Percentiles rank a stretch among this genome's conserved stretches.
Evolutionary conservation across 2,888 invertebrate species (phyloP).

Genomic region (Megaustenia siamemsis): DNA sequence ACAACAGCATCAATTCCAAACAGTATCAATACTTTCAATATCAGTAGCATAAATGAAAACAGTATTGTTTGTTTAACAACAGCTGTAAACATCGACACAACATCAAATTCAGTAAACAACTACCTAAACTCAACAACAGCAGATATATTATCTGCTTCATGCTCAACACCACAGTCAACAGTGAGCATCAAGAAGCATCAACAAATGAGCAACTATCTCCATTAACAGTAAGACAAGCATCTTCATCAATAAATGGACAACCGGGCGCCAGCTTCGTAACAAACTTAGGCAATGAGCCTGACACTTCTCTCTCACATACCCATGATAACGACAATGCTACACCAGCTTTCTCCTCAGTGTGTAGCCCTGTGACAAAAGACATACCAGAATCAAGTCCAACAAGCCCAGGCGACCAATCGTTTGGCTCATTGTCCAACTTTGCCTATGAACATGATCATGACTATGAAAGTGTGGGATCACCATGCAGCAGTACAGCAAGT

Average conservation of each 20-base stretch:
- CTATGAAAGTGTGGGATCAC: conserved; percentile 75
- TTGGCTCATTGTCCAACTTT: conserved; percentile 56
- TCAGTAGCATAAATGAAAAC: conserved; percentile 6
- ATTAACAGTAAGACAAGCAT: neutral
- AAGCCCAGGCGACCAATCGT: conserved; percentile 35
- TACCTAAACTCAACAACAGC: neutral
- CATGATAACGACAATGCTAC: neutral
- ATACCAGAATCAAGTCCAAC: conserved; percentile 2
- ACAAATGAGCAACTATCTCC: neutral
- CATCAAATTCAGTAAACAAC: conserved; percentile 3
- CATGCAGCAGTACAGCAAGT: conserved; percentile 77
- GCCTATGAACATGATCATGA: conserved; percentile 75
- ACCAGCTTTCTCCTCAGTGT: neutral
- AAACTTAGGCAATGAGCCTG: neutral
- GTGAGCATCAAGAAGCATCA: too few relatives aligned
- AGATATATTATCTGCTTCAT: neutral
- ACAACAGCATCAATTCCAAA: neutral
- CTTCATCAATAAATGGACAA: neutral
- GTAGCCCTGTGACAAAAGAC: neutral
- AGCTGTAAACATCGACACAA: neutral
- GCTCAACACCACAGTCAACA: conserved; percentile 24
- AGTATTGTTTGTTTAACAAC: neutral
- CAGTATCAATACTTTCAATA: neutral
- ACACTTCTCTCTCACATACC: neutral
- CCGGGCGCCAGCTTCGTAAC: neutral